Conservation (phyloP, 2,888 invertebrate genomes). For the Pilophorus perplexus region DNA sequence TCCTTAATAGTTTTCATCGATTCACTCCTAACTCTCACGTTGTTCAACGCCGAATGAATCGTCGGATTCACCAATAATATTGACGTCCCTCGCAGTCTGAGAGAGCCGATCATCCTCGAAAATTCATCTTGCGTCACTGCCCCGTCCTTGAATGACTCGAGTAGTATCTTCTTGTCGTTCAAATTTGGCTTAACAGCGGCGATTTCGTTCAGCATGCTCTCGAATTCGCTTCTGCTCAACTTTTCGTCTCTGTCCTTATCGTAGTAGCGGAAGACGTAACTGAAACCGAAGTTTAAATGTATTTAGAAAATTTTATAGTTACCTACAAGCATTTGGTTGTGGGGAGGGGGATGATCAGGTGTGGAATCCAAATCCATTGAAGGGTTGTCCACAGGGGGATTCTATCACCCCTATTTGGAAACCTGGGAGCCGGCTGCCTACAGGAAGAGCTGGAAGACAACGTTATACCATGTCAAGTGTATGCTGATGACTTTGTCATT, state of each 20-base stretch:
- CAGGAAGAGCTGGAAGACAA: too few species aligned
- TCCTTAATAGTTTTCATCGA: neutral
- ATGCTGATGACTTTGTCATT: too few species aligned
- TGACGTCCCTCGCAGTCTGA: neutral
- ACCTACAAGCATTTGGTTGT: neutral
- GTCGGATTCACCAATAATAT: neutral
- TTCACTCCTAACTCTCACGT: neutral
- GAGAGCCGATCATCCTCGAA: neutral
- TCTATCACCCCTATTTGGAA: too few species aligned
- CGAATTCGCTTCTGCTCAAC: neutral
- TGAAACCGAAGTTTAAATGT: neutral
- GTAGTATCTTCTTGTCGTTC: neutral
- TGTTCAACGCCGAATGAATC: neutral
- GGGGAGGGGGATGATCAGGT: too few species aligned
- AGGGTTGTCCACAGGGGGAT: too few species aligned
- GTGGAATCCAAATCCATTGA: too few species aligned
- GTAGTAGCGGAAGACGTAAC: constrained; percentile 1
- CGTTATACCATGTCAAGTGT: too few species aligned
- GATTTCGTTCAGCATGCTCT: neutral
- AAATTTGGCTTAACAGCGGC: neutral
- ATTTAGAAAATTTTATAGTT: neutral
- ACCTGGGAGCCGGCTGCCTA: too few species aligned
- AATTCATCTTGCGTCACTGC: neutral
- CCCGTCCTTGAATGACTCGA: neutral
- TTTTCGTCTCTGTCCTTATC: constrained; percentile 8